phyloP scores from a whole-genome alignment of 2,113 vertebrate species.

The Dicrurus megarhynchus region DNA sequence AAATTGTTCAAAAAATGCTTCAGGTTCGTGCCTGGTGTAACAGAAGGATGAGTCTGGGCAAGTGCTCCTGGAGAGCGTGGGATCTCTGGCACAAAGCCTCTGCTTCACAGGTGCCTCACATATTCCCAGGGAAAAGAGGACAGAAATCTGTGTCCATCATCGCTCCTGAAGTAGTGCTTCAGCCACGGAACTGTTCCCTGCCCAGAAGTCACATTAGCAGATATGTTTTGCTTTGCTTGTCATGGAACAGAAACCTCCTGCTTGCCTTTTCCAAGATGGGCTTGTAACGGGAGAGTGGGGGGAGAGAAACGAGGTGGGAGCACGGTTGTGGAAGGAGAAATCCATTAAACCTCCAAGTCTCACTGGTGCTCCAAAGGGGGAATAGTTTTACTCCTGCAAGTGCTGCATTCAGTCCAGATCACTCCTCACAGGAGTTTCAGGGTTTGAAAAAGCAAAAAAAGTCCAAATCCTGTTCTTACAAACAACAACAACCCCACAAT shows the following conservation, averaged over 20 bases:
- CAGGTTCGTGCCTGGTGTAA: not conserved
- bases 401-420: not conserved
- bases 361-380: not conserved
- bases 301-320: not conserved
- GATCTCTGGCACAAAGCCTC: not conserved
- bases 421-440: not conserved
- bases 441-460: not conserved
- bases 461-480: not conserved
- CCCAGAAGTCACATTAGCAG: not conserved
- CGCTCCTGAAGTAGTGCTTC: not conserved
- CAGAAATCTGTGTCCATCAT: not conserved
- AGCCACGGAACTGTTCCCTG: not conserved
- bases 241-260: not conserved
- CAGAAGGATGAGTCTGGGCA: too few relatives aligned
- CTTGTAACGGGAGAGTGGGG: rapidly evolving
- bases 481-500: not conserved
- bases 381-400: not conserved
- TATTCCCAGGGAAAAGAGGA: not conserved
- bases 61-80: rapidly evolving
- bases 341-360: not conserved
- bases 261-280: not conserved
- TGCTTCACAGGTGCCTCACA: not conserved
- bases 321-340: not conserved
- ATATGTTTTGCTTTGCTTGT: not conserved
- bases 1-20: not conserved